Conservation (phyloP, 2,888 invertebrate species). For the Brachyopa scutellaris region DNA sequence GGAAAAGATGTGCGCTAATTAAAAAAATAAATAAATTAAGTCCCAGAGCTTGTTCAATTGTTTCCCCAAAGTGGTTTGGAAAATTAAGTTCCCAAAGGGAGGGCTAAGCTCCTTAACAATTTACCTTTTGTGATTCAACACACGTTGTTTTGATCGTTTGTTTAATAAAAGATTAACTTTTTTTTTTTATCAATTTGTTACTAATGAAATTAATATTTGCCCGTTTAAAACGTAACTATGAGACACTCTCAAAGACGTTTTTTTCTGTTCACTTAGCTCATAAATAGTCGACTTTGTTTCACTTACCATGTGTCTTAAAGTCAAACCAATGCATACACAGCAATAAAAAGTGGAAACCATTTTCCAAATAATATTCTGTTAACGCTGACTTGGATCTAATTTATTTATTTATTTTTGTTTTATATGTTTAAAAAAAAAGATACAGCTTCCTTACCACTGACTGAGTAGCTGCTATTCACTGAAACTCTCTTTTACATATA, state of each 20-base stretch:
- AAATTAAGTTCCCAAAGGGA: too few species aligned
- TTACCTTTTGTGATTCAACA: background rate
- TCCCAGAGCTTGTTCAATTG: too few species aligned
- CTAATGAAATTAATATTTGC: too few species aligned
- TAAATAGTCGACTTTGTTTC: background rate
- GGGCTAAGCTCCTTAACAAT: too few species aligned
- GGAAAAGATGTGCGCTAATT: slow-evolving; percentile 1
- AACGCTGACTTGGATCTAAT: slow-evolving; percentile 2
- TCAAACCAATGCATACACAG: background rate
- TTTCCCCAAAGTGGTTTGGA: too few species aligned
- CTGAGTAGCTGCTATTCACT: slow-evolving; percentile 66
- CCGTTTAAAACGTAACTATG: too few species aligned
- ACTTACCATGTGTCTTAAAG: background rate
- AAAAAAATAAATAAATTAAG: too few species aligned
- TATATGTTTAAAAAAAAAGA: slow-evolving; percentile 16
- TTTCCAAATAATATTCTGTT: background rate
- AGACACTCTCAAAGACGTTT: too few species aligned
- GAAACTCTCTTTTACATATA: slow-evolving; percentile 47
- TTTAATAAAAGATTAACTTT: slow-evolving; percentile 22
- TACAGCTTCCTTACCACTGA: slow-evolving; percentile 61
- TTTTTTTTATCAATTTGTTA: background rate
- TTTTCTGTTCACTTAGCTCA: background rate
- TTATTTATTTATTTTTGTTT: slow-evolving; percentile 42
- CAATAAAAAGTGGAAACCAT: background rate
- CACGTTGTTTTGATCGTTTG: background rate